Percentiles rank a stretch among this genome's conserved stretches.
Conservation (phyloP, 2,888 invertebrate species). For the Prionchulus punctatus region DNA sequence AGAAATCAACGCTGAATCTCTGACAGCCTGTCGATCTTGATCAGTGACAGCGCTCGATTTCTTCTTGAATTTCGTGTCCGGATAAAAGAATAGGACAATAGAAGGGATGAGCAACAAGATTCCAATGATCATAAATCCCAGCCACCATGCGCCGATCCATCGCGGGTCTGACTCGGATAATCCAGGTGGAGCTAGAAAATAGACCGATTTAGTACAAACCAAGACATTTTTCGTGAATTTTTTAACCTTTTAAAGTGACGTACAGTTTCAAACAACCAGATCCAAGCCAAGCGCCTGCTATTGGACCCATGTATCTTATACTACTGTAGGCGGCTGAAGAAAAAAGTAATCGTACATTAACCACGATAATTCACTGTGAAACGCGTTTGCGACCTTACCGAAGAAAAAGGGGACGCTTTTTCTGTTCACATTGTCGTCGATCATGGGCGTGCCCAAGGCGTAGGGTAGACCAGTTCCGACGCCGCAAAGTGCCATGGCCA, state of each 20-base stretch:
- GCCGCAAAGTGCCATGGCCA: conserved; percentile 27
- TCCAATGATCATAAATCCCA: not conserved
- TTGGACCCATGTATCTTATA: no score
- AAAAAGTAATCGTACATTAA: no score
- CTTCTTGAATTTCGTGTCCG: no score
- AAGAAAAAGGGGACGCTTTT: conserved; percentile 28
- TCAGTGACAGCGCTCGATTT: no score
- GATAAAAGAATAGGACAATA: not conserved
- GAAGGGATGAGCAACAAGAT: not conserved
- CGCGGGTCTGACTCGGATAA: not conserved
- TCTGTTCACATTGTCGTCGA: conserved; percentile 31
- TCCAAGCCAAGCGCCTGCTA: not conserved
- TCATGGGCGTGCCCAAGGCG: conserved; percentile 27
- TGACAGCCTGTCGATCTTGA: no score
- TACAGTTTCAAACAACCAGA: not conserved
- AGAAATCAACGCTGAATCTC: no score
- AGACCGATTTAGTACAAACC: no score
- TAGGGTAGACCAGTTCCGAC: conserved; percentile 32
- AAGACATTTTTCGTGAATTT: no score
- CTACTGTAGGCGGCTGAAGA: no score
- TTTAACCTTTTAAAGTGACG: not conserved
- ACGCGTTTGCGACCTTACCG: conserved; percentile 17
- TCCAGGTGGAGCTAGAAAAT: not conserved
- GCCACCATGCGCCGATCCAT: not conserved
- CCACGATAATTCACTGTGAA: no score